Evolutionary conservation across 2,888 invertebrate genomes (phyloP).

Genomic region (Palloptera scutellata): DNA sequence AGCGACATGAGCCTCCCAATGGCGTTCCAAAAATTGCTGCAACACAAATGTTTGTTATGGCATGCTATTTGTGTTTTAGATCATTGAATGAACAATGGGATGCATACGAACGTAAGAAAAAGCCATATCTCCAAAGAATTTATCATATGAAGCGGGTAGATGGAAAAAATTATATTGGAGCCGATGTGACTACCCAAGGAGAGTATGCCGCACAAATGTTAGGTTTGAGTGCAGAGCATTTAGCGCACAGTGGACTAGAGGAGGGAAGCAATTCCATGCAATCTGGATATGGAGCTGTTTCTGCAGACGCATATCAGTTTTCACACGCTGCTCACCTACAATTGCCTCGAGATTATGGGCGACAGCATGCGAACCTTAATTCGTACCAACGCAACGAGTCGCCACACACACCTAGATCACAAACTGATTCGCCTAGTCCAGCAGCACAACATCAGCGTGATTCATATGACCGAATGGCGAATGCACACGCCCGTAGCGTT

Average conservation of each 20-base stretch:
- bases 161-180: conserved; percentile 88
- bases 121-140: conserved; percentile 85
- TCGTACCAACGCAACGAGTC: conserved; percentile 46
- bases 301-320: conserved; percentile 18
- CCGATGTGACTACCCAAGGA: conserved; percentile 88
- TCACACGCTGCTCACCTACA: conserved; percentile 35
- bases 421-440: conserved; percentile 54
- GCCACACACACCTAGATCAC: conserved; percentile 54
- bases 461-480: conserved; percentile 54
- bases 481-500: conserved; percentile 22
- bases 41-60: conserved; percentile 69
- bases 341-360: neutral
- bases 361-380: neutral
- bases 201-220: conserved; percentile 92
- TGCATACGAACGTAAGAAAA: conserved; percentile 83
- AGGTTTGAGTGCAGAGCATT: conserved; percentile 73
- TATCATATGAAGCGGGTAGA: conserved; percentile 94
- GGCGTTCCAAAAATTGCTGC: conserved; percentile 67
- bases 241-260: conserved; percentile 50
- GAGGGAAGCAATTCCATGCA: conserved; percentile 40
- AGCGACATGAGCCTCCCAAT: conserved; percentile 85
- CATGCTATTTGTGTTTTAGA: conserved; percentile 87
- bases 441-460: conserved; percentile 45
- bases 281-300: conserved; percentile 8
- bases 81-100: conserved; percentile 92